phyloP scores from a whole-genome alignment of 2,888 invertebrate species.

The Proisotoma minuta region DNA sequence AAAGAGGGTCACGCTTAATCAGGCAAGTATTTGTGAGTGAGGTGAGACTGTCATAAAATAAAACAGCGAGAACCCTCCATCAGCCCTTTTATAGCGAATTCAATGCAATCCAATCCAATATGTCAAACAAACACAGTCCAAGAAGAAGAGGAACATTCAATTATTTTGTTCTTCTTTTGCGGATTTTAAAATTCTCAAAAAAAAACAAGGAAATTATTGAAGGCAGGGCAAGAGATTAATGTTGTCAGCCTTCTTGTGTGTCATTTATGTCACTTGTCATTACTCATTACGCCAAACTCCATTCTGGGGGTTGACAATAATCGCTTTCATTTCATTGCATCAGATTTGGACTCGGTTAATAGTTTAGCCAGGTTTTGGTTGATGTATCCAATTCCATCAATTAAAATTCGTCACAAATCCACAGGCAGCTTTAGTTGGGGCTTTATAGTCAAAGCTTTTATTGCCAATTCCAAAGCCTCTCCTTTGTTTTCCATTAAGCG shows the following conservation, averaged over 20 bases:
- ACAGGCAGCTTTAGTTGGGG: not conserved
- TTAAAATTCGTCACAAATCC: not conserved
- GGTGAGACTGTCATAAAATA: not conserved
- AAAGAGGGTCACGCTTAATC: constrained; percentile 8
- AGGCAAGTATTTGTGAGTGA: not conserved
- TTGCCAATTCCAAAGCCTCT: not conserved
- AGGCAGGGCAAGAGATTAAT: not conserved
- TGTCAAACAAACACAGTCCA: not conserved
- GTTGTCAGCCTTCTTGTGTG: not conserved
- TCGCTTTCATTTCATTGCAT: not conserved
- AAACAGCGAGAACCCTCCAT: not conserved
- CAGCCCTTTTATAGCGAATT: not conserved
- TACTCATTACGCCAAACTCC: not conserved
- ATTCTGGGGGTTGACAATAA: not conserved
- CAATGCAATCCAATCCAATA: not conserved
- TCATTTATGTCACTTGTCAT: not conserved
- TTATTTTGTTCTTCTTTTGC: not conserved
- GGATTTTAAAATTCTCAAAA: not conserved
- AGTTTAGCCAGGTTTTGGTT: not conserved
- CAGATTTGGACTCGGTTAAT: not conserved
- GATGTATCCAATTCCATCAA: not conserved
- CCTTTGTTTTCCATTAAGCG: not conserved
- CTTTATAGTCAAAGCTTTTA: not conserved
- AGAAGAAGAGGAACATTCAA: not conserved
- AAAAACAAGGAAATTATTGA: no score